Base-by-base conservation (phyloP, 2,888 invertebrate genomes). In the Horisme vitalbata region DNA sequence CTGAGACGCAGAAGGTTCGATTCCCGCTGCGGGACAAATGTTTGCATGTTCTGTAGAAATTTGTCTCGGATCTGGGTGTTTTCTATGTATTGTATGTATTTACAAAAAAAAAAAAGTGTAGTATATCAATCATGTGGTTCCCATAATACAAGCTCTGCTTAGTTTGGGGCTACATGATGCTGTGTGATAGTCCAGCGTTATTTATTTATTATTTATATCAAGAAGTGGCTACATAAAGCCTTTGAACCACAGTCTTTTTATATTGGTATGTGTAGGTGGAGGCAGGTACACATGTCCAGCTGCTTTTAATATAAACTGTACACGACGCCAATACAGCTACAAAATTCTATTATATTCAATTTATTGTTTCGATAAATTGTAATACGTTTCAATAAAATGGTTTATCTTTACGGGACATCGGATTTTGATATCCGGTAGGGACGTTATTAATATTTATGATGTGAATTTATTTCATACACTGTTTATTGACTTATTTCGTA, bases 331-430 rank as follows among this genome's bases (percentile, higher is more conserved):
- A 28, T 30, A 12, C 20, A 15, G 13, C 10, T 6, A 13, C 21
- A 4, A 31, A 31, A 33, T 33, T 41, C 41, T 27, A 27, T 41
- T 41, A 26, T 32, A 27, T 6, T 20, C 20, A 28, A 33, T 33
- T 41, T 27, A 41, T 41, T 34, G 28, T 34, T 14, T 21, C 34
- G 34, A 34, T 34, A 41, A 41, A 41, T 34, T 41, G 41, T 34
- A 41, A 28, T 26, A 41, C 34, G 34, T 34, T 41, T 41, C 41
- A 41, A 41, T 41, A 41, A 34, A 41, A 41, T 34, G 41, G 41
- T 41, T 41, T 34, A 41, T 41, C 34, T 41, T 21, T 41, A 28
- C 20, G 41, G 27, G 34, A 21, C 33, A 41, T 34, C 41, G 33
- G 27, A 34, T 27, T 41, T 24, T 41, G 41, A 41, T 34, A 34